Base-by-base conservation (phyloP, 2,113 vertebrate genomes). In the Ochotona curzoniae region DNA sequence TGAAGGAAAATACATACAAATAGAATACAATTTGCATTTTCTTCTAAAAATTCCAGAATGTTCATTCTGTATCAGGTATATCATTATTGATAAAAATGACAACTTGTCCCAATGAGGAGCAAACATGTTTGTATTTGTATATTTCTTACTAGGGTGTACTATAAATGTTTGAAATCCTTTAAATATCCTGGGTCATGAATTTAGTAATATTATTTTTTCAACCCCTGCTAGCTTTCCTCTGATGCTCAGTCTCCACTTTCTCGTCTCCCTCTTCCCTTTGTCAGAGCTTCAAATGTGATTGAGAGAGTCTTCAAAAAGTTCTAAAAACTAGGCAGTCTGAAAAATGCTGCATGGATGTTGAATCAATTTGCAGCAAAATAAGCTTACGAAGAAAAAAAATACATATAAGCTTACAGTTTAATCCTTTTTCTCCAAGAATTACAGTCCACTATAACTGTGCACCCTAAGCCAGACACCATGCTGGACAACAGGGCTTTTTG, bases 161-260 rank as follows among this genome's bases (percentile, higher is more conserved):
- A 71, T 21, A 47, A 90, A 81, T 82, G 81, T 21, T 81, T 84
- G 63, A 84, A 94, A 14, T 35, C 51, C 8, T 84, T 87, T 78
- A 35, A 71, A 79, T 44, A 47, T 15, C 35, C 28, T 91, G 51
- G 23, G 32, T 78, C 91, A 78, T 89, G 69, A n/a, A 66, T 71
- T 89, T 23, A 82, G 70, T 14, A 70, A 44, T 13, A 78, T 20
- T 38, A 35, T 80, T 74, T 88, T 74, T 35, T 81, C 30, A n/a
- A 71, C 35, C 11, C 7, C 32, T 75, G 35, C 10, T 23, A 44
- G 26, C 15, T 69, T 67, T 44, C 70, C 18, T 66, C n/a, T 18
- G 63, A 7, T 26, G 18, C 9, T 35, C 71, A 11, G 11, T 13
- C n/a, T 57, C 70, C 78, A 18, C 35, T 67, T 61, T 14, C 23